Base-by-base conservation (phyloP, 2,888 invertebrate species). In the Chrysotoxum bicinctum region DNA sequence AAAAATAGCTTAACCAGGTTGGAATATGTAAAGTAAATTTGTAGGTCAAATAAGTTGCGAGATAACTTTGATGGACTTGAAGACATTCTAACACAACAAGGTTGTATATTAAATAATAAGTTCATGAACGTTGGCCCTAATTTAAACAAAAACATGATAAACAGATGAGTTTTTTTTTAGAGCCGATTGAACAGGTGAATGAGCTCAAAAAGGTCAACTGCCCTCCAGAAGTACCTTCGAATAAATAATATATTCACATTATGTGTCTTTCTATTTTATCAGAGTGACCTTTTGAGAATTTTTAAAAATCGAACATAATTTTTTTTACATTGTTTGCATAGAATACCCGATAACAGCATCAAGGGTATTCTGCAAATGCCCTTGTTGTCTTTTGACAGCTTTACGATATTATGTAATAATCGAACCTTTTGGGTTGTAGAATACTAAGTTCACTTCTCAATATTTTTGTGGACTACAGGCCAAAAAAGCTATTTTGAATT, bases 121-220 rank as follows among this genome's bases (percentile, higher is more conserved):
- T 58, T 58, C 56, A 58, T 56, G 26, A 56, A n/a, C 30, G 10
- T n/a, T 58, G 21, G 56, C 35, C 56, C 56, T 58, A 56, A 50
- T 50, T 23, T 50, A 23, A 23, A 48, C 21, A 12, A 48, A 8
- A 48, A 8, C 21, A 23, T 14, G 23, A 23, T 26, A 23, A 50
- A 1, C 23, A 23, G 23, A 14, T 50, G 50, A 23, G 9, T 23
- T n/a, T 23, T 6, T 50, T 21, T 12, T 16, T 16, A 48, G 12
- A 48, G 21, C 9, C 23, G 23, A 50, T 48, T 12, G n/a, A n/a
- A n/a, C 35, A 58, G 56, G 35, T 58, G 32, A 58, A 58, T 35
- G 56, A 35, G 19, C 56, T 9, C 35, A 1, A 37, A 37, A 35
- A 58, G 56, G 56, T 35, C 56, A 37, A 21, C 56, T 56, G 19